Evolutionary conservation across 2,797 vertebrate genomes (phyloP), one percentile per base, ranked within the genome.

Genomic region (Carapus acus): DNA sequence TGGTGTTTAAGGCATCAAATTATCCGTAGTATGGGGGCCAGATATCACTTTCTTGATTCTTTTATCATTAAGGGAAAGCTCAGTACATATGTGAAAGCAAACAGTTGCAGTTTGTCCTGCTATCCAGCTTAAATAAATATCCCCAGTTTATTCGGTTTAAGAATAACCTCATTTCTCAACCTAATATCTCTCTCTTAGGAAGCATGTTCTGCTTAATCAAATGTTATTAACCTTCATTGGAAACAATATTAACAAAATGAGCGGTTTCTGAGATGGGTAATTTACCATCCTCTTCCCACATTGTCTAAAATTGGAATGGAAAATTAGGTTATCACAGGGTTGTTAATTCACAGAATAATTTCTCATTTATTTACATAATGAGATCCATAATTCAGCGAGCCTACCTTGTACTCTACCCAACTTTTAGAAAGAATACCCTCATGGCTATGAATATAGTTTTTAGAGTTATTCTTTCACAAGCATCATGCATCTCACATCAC

Each of bases 271-370:
- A 77, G 70, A 52, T 57, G 65, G 70, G 70, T 75, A 50, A 82
- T 85, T 80, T 81, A 77, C 54, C 63, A 74, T 81, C 72, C 53
- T 80, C 83, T 75, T 84, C 82, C 83, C 80, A 85, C 78, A 49
- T 68, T 65, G 72, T 77, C 65, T 66, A 68, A 82, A 76, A 76
- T 69, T 75, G 69, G 64, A 66, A 69, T 1, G 43, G 45, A 50
- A 69, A 75, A 85, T 83, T 68, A 78, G 65, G 67, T 82, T 78
- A 81, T 78, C 75, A 68, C 70, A 59, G 51, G 67, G 74, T 69
- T 60, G 73, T 82, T 81, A 82, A 83, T 86, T 79, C 76, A 70
- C 49, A 66, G 75, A 84, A 85, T 85, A 82, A 79, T 82, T 83
- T 40, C 71, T 79, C 67, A 77, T 83, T 82, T 79, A 81, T 79